A percentile compares a stretch with the other conserved stretches of the same genome.
phyloP scores from a whole-genome alignment of 2,888 invertebrate species.

The Philereme transversata region DNA sequence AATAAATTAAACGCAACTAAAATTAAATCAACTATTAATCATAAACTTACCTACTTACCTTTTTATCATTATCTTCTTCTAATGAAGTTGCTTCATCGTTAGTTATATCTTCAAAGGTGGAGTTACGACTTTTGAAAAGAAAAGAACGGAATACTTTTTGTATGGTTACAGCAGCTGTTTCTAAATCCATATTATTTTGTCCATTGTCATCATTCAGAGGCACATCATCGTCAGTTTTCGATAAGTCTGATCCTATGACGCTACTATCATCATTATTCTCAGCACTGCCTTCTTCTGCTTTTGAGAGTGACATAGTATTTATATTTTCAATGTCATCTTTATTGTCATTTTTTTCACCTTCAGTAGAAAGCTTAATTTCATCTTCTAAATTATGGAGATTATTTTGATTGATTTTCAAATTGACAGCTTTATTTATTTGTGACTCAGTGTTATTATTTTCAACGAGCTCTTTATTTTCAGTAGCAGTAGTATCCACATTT shows the following conservation, averaged over 20 bases:
- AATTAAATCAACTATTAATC: background rate
- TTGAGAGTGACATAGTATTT: constrained; percentile 17
- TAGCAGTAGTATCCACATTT: background rate
- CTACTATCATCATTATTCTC: constrained; percentile 36
- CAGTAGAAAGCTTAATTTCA: background rate
- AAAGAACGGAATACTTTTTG: constrained; percentile 82
- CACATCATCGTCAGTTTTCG: constrained; percentile 35
- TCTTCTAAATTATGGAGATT: background rate
- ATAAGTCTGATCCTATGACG: constrained; percentile 33
- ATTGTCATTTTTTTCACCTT: constrained; percentile 3
- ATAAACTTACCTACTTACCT: constrained; percentile 45
- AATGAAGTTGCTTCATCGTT: constrained; percentile 58
- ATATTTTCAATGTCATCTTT: constrained; percentile 14
- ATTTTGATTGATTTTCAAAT: constrained; percentile 3
- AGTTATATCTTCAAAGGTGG: constrained; percentile 67
- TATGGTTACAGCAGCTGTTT: constrained; percentile 82
- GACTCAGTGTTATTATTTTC: constrained; percentile 1
- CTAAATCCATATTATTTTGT: constrained; percentile 68
- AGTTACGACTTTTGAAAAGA: constrained; percentile 73
- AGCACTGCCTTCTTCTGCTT: constrained; percentile 27
- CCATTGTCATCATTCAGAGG: constrained; percentile 29
- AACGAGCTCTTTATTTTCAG: constrained; percentile 1
- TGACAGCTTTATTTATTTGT: background rate
- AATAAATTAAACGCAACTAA: background rate
- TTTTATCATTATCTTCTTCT: constrained; percentile 55